phyloP scores from a whole-genome alignment of 2,888 invertebrate genomes.

The Mechanitis mazaeus region DNA sequence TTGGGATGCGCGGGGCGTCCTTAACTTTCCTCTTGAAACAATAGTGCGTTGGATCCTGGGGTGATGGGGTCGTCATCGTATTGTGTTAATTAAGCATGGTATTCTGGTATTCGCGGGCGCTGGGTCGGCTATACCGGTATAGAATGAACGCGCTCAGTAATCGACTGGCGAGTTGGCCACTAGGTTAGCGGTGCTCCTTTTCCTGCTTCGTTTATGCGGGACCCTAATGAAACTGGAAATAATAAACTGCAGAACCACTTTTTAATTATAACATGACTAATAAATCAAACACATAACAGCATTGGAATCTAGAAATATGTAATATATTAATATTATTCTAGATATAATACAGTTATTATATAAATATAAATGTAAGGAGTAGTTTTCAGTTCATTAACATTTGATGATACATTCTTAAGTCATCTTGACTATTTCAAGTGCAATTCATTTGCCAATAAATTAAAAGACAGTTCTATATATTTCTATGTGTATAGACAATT shows the following conservation, averaged over 20 bases:
- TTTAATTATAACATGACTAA: neutral
- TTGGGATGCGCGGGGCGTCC: constrained; percentile 65
- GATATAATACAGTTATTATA: too few relatives aligned
- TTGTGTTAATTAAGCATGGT: constrained; percentile 35
- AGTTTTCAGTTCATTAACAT: too few relatives aligned
- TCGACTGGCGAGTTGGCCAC: constrained; percentile 71
- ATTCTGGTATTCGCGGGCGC: constrained; percentile 54
- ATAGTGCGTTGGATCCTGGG: constrained; percentile 56
- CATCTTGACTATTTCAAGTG: too few relatives aligned
- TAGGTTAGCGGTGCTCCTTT: constrained; percentile 74
- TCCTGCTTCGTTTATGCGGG: constrained; percentile 59
- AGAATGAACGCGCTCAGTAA: constrained; percentile 64
- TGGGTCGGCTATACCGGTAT: constrained; percentile 59
- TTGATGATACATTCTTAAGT: too few relatives aligned
- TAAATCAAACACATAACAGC: constrained; percentile 3
- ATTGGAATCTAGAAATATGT: too few relatives aligned
- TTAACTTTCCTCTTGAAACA: constrained; percentile 67
- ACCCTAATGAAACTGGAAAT: constrained; percentile 25
- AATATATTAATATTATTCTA: too few relatives aligned
- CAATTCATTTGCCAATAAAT: too few relatives aligned
- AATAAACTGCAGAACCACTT: constrained; percentile 6
- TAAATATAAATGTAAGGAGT: too few relatives aligned
- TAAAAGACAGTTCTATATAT: too few relatives aligned
- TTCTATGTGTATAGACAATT: too few relatives aligned
- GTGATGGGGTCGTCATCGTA: constrained; percentile 55